Evolutionary conservation across 2,113 vertebrate species (phyloP).

Genomic region (Tachycineta bicolor): DNA sequence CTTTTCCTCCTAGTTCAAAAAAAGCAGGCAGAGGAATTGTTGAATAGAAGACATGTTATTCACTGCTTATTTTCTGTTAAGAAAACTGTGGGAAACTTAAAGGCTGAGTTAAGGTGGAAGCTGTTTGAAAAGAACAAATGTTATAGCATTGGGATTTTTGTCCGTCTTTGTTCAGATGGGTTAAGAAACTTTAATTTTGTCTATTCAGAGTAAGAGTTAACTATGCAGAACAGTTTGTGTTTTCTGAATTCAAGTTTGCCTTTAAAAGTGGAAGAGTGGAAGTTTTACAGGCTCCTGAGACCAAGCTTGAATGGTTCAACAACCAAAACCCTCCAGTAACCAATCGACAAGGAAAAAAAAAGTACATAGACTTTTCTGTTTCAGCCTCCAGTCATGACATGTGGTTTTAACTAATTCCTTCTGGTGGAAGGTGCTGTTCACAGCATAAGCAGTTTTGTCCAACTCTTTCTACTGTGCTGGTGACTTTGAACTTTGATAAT

Average conservation of each 20-base stretch:
- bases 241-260: neutral
- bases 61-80: constrained; percentile 75
- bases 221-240: neutral
- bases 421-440: neutral
- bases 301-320: neutral
- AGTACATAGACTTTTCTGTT: neutral
- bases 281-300: neutral
- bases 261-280: neutral
- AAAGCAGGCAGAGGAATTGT: constrained; percentile 68
- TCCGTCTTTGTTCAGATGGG: neutral
- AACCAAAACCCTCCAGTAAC: neutral
- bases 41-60: constrained; percentile 66
- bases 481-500: neutral
- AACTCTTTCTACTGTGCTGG: neutral
- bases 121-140: constrained; percentile 77
- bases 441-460: neutral
- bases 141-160: neutral
- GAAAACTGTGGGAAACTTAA: constrained; percentile 75
- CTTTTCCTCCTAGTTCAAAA: constrained; percentile 72
- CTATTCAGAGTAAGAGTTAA: neutral
- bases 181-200: neutral
- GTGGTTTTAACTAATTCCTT: neutral
- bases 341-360: neutral
- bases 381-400: neutral
- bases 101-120: constrained; percentile 78